Conservation (phyloP, 2,113 vertebrate species). For the Scartelaos histophorus region DNA sequence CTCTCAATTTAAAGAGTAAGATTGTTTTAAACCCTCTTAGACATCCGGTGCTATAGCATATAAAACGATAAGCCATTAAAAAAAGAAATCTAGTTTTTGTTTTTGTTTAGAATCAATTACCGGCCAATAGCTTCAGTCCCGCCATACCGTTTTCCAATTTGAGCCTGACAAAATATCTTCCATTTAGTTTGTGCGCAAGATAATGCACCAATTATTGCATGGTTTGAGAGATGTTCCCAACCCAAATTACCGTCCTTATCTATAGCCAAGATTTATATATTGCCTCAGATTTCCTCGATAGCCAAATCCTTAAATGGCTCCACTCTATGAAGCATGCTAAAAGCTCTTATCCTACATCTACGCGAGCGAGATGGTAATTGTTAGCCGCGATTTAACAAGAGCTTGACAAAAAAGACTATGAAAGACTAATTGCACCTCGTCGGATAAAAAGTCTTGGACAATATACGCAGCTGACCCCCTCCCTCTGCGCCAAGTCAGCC, state of each 20-base stretch:
- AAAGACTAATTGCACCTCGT: constrained; percentile 62
- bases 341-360: background rate
- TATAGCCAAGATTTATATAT: background rate
- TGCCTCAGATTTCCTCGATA: background rate
- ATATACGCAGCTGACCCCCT: constrained; percentile 53
- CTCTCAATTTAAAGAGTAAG: too few relatives aligned
- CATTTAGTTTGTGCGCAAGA: background rate
- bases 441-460: constrained; percentile 62
- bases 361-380: constrained; percentile 3
- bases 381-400: constrained; percentile 29
- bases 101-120: too few relatives aligned
- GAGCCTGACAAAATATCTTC: background rate
- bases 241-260: background rate
- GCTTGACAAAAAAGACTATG: constrained; percentile 34
- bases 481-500: constrained; percentile 69
- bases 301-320: constrained; percentile 10
- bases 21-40: too few relatives aligned
- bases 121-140: background rate
- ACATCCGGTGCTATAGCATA: too few relatives aligned
- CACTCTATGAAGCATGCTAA: background rate
- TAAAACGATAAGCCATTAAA: too few relatives aligned
- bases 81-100: too few relatives aligned
- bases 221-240: constrained; percentile 17
- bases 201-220: background rate
- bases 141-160: background rate